A percentile compares a stretch with the other conserved stretches of the same genome.
Conservation (phyloP, 2,113 vertebrate species). For the Podarcis raffonei region DNA sequence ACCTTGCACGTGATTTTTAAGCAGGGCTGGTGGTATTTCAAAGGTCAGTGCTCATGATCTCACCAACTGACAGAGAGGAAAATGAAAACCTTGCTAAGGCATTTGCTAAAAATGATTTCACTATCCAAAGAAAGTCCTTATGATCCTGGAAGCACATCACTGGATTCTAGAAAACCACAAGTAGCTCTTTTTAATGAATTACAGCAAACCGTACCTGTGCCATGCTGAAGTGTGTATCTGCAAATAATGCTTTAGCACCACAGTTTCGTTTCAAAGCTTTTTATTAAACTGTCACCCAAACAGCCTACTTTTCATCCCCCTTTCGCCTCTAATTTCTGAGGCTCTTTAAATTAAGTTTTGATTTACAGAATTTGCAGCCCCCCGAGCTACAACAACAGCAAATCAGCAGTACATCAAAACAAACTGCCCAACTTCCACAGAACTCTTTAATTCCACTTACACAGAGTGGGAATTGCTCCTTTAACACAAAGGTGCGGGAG, state of each 20-base stretch:
- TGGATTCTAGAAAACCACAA: background rate
- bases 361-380: conserved; percentile 63
- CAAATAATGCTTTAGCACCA: conserved; percentile 50
- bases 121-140: background rate
- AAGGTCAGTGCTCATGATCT: no score
- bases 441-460: conserved; percentile 39
- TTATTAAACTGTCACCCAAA: conserved; percentile 79
- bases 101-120: background rate
- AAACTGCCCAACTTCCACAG: conserved; percentile 40
- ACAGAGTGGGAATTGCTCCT: conserved; percentile 36
- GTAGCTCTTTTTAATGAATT: background rate
- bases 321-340: conserved; percentile 56
- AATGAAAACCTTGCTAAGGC: background rate
- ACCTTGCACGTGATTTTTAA: no score
- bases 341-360: conserved; percentile 50
- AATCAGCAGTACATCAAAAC: conserved; percentile 59
- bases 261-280: conserved; percentile 77
- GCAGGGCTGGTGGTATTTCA: background rate
- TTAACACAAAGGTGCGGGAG: conserved; percentile 36
- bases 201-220: background rate
- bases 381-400: conserved; percentile 58
- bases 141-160: background rate
- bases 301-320: conserved; percentile 63
- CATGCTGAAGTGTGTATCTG: background rate
- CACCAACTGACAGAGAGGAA: background rate